These are phyloP conservation scores for Meteorus sp. DNA, from an alignment of 1,140 invertebrate species.

Conservation along the genomic window DNA sequence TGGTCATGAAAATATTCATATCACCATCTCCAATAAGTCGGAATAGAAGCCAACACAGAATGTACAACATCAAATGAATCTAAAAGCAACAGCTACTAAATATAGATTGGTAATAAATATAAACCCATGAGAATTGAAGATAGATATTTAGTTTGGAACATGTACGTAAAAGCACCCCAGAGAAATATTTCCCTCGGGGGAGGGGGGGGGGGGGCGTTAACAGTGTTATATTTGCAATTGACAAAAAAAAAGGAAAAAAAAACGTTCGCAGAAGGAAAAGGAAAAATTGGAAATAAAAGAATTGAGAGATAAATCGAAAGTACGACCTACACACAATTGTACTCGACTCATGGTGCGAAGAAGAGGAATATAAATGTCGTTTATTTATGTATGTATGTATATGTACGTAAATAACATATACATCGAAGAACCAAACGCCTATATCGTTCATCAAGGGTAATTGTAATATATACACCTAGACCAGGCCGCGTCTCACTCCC, in stretches of 20 bases:
- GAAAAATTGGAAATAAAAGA: background rate
- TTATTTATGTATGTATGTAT: too few species aligned
- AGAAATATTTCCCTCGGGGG: constrained; percentile 4
- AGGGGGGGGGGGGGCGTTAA: background rate
- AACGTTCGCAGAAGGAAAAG: background rate
- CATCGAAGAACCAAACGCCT: background rate
- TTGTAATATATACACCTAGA: constrained; percentile 19
- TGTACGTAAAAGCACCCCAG: background rate
- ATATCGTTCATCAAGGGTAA: constrained; percentile 11
- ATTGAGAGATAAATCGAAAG: constrained; percentile 11
- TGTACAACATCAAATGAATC: background rate
- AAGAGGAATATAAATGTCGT: constrained; percentile 2
- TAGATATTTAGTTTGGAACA: background rate
- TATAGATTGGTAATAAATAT: background rate
- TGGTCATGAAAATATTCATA: background rate
- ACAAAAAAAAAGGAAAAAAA: background rate
- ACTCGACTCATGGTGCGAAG: background rate
- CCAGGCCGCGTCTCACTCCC: background rate
- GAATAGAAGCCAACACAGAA: background rate
- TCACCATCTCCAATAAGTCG: background rate
- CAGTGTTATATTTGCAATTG: background rate
- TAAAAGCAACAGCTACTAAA: background rate
- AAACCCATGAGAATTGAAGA: background rate
- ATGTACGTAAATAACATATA: too few species aligned
- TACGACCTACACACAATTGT: background rate